Evolutionary conservation across 2,113 vertebrate species (phyloP).

Genomic region (Calyptommatus sinebrachiatus): DNA sequence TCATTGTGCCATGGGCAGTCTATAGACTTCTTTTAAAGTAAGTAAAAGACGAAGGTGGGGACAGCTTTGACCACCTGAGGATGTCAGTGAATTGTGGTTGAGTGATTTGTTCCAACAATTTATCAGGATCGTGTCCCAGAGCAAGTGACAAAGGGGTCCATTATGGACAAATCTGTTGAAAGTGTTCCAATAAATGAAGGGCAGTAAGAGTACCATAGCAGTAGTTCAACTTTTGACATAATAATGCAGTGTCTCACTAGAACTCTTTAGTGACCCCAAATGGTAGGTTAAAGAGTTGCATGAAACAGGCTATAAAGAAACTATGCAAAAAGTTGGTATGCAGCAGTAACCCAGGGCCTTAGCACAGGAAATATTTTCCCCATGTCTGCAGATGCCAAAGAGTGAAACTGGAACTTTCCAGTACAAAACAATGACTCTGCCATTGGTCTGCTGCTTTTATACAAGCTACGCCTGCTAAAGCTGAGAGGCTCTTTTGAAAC

Average conservation of each 20-base stretch:
- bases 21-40: too few species aligned
- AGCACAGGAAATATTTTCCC: not conserved
- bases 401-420: not conserved
- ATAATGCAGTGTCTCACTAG: not conserved
- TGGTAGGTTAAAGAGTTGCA: conserved; percentile 1
- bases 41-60: too few species aligned
- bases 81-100: too few species aligned
- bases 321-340: too few species aligned
- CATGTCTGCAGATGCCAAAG: not conserved
- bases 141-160: too few species aligned
- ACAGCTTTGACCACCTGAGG: too few species aligned
- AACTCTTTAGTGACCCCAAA: conserved; percentile 7
- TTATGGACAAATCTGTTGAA: too few species aligned
- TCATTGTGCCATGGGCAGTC: too few species aligned
- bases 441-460: not conserved
- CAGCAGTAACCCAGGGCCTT: not conserved
- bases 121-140: too few species aligned
- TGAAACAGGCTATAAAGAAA: not conserved
- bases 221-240: not conserved
- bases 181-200: not conserved
- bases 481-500: not conserved
- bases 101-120: too few species aligned
- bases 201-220: not conserved
- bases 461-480: not conserved
- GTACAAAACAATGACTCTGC: not conserved